phyloP scores from a whole-genome alignment of 2,797 vertebrate genomes.

The Cichlasoma orientale region DNA sequence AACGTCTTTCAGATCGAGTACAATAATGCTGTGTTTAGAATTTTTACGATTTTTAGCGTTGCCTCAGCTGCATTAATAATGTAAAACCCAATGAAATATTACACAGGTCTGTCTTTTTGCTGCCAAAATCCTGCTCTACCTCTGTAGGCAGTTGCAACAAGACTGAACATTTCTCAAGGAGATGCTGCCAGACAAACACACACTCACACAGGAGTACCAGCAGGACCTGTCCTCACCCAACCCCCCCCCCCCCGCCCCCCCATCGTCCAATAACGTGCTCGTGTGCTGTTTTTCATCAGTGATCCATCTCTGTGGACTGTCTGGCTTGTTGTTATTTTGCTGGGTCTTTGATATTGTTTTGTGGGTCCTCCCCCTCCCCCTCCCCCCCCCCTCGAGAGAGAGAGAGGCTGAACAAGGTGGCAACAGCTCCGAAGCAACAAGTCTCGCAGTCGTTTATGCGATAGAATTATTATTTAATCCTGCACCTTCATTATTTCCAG shows the following conservation, averaged over 20 bases:
- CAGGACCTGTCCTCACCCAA: slow-evolving; percentile 40
- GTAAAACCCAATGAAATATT: slow-evolving; percentile 55
- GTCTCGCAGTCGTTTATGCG: neutral
- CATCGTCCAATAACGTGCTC: slow-evolving; percentile 39
- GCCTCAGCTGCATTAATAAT: slow-evolving; percentile 60
- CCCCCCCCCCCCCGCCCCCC: slow-evolving; percentile 3
- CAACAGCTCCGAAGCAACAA: neutral
- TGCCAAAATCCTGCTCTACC: slow-evolving; percentile 20
- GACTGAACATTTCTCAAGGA: slow-evolving; percentile 29
- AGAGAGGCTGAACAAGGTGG: slow-evolving; percentile 60
- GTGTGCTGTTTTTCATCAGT: slow-evolving; percentile 46
- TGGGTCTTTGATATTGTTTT: slow-evolving; percentile 59
- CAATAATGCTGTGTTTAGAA: slow-evolving; percentile 24
- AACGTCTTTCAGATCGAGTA: slow-evolving; percentile 12
- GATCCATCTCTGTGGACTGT: slow-evolving; percentile 37
- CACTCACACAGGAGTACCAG: slow-evolving; percentile 10
- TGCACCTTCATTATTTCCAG: neutral
- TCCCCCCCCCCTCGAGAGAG: too few relatives aligned
- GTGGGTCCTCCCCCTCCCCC: neutral
- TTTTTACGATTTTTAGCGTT: slow-evolving; percentile 3
- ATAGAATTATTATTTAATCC: neutral
- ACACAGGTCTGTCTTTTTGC: slow-evolving; percentile 30
- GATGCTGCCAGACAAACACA: slow-evolving; percentile 22
- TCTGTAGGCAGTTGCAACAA: slow-evolving; percentile 31
- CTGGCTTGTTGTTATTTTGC: slow-evolving; percentile 60